Evolutionary conservation across 92 coral and sea anemone genomes (phyloP), one percentile per base, ranked within the genome.

Genomic region (Micromussa lordhowensis): DNA sequence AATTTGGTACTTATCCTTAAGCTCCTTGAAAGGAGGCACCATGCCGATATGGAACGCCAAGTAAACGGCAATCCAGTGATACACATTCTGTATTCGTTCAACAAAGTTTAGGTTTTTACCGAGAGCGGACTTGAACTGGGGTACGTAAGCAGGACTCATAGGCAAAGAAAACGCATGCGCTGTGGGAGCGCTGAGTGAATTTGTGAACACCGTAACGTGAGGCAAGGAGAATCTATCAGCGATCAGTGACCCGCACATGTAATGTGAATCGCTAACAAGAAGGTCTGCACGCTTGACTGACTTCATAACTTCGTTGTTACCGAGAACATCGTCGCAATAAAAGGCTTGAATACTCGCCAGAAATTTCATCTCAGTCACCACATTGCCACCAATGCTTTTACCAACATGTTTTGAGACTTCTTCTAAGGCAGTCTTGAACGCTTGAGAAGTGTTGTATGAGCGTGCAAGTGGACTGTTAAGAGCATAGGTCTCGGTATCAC

Each of bases 231-330:
- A 84, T 31, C 48, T 63, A 59, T 77, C 92, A 15, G 92, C 92
- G 3, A 83, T 83, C 22, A 89, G 82, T 36, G 75, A n/a, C 16
- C 88, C 86, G 69, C 92, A 89, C 29, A 81, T 87, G 80, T 90
- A 79, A 1, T 72, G 36, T 10, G 86, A 68, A 85, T 90, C 92
- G 0, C 92, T 86, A n/a, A 90, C 24, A 18, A 90, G 7, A 0
- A 90, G 28, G 26, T 90, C 92, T 10, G 89, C 64, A 3, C 24
- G 44, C 38, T 70, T 40, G 14, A 80, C 34, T 44, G 81, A 89
- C 30, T 72, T 44, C 66, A 85, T 29, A 13, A 80, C 64, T 0
- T 73, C 82, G 22, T 30, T 2, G 75, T 80, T 85, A 40, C 92
- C 74, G 8, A 90, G 82, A 58, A 85, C 22, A 31, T 71, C 34